Evolutionary conservation across 2,888 invertebrate species (phyloP), one percentile per base, ranked within the genome.

Genomic region (Agonum fuliginosum): DNA sequence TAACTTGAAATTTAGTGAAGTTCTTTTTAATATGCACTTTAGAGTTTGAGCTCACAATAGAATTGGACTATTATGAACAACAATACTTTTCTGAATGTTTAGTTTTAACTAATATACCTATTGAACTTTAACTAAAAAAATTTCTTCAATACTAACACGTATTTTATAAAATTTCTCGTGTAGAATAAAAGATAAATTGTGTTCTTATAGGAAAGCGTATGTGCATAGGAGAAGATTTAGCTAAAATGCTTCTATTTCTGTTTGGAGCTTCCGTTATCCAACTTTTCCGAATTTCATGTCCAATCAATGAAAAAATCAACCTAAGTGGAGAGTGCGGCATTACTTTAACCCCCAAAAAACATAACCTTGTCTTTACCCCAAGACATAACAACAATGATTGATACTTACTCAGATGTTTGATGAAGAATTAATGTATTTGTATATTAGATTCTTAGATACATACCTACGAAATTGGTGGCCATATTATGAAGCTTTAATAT

Each of bases 201-300:
- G 12, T 3, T 4, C 3, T 67, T 87, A 10, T 82, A 95, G 95
- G 95, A 17, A 95, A 95, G 84, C 90, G 96, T 30, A 93, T 94
- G 90, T 96, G 96, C 83, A 90, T 95, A 0, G 96, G 96, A 0
- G 95, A 96, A 79, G 95, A 96, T 83, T 86, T 96, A 48, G 94
- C 94, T 0, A 90, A 91, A 79, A 95, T 94, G 92, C 83, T 92
- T 19, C 83, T 93, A 22, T 90, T 90, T 78, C 84, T 94, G 0
- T 92, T 92, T 62, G 88, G 90, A 4, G 91, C 92, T 0, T 88
- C 90, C 37, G 88, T 95, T 6, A 83, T 95, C 0, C 87, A 91
- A 5, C 88, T 90, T 2, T 93, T 91, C 82, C 79, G 83, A 1
- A 79, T 92, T 19, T 83, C 85, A 0, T 78, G 89, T 10, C 85